A percentile compares a stretch with the other conserved stretches of the same genome.
phyloP scores from a whole-genome alignment of 2,888 invertebrate species.

The Caenorhabditis sp. region DNA sequence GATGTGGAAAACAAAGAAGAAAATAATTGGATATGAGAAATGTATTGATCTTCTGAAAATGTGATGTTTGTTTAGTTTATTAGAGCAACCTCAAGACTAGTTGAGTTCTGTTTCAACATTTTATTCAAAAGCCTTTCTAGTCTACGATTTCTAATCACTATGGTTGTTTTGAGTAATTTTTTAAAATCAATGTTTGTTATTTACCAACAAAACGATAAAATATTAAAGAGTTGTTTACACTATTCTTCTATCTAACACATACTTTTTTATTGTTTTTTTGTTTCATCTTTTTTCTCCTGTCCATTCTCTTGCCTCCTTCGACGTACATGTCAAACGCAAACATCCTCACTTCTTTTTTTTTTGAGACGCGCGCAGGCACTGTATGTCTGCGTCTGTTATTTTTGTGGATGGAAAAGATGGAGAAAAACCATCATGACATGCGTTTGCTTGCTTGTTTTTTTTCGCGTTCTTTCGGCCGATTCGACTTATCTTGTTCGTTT shows the following conservation, averaged over 20 bases:
- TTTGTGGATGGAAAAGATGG: neutral
- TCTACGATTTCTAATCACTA: no score
- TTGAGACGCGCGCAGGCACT: conserved; percentile 2
- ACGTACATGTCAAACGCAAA: conserved; percentile 3
- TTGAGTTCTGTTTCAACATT: neutral
- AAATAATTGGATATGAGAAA: conserved; percentile 1
- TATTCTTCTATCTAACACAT: neutral
- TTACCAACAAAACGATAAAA: neutral
- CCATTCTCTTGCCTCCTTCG: neutral
- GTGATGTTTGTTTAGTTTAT: neutral
- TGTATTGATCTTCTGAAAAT: neutral
- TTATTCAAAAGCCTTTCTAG: neutral
- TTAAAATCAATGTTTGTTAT: neutral
- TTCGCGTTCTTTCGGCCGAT: neutral
- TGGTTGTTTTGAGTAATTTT: no score
- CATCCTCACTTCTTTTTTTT: neutral
- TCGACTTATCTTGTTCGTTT: neutral
- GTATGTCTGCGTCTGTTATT: neutral
- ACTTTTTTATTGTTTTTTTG: conserved; percentile 4
- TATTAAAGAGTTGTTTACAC: neutral
- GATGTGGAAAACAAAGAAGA: neutral
- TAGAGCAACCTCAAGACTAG: neutral
- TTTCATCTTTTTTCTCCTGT: neutral
- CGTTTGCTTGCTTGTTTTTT: neutral
- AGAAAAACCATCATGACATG: neutral